Base-by-base conservation (phyloP, 1,140 invertebrate species). In the Trissolcus basalis region DNA sequence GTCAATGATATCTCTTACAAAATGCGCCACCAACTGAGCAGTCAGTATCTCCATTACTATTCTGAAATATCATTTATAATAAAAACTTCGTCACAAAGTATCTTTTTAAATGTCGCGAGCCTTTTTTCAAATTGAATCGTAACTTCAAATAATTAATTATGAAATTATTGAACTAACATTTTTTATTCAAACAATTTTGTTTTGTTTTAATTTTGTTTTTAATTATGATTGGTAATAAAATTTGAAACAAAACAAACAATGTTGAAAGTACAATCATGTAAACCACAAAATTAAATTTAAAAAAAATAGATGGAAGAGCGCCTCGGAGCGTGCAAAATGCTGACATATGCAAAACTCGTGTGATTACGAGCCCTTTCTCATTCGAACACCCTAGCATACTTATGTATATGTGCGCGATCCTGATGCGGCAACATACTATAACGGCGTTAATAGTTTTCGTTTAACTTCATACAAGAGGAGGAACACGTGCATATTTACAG, bases 381-480 rank as follows among this genome's bases (percentile, higher is more conserved):
- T 49, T 47, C 49, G n/a, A 73, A 45, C 65, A 68, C 76, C 71
- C 73, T 16, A 74, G 14, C 59, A 69, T 74, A 56, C 71, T 80
- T 81, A 76, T 72, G 67, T 70, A 80, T 81, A 74, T 72, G 67
- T 78, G 61, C 47, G 63, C 56, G 48, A 69, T 55, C 36, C 63
- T 43, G 69, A 74, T 59, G 71, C 59, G 55, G 54, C 72, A 68
- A 64, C 53, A 78, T 78, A 27, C 19, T 27, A 63, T 82, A 82
- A 82, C 76, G 47, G 78, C 74, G 81, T 85, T 87, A 87, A 87
- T 86, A 87, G 85, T 86, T 87, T 86, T 86, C 84, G 69, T 83
- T 82, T 81, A 81, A 80, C 53, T 72, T 63, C 63, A 81, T 74
- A 81, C 51, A 78, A 86, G 82, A 85, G 83, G 81, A 27, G 19